Conservation (phyloP, 1,140 invertebrate species). For the Cydia pomonella region DNA sequence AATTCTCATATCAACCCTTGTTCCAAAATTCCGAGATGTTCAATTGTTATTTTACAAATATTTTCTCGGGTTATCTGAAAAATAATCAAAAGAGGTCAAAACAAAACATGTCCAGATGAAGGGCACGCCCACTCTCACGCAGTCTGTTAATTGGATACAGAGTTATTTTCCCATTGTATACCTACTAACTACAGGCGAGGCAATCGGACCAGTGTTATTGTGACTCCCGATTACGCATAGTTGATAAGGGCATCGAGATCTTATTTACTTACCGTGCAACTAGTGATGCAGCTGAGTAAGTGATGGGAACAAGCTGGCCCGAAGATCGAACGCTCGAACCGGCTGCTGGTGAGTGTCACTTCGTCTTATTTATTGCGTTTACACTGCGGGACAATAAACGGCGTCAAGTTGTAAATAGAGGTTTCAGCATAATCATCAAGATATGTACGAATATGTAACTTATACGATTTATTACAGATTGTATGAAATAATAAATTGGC, state of each 20-base stretch:
- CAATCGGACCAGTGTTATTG: background rate
- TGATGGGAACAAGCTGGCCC: background rate
- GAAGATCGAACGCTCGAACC: slow-evolving; percentile 25
- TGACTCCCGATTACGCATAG: background rate
- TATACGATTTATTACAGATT: too few relatives aligned
- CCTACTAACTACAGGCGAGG: background rate
- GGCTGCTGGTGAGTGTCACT: slow-evolving; percentile 21
- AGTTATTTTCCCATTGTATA: background rate
- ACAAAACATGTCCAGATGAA: slow-evolving; percentile 28
- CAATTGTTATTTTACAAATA: background rate
- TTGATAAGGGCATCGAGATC: background rate
- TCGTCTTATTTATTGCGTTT: slow-evolving; percentile 20
- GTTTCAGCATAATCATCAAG: background rate
- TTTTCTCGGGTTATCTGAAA: slow-evolving; percentile 20
- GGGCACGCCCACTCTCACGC: slow-evolving; percentile 23
- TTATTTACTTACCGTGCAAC: background rate
- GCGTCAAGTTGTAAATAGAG: background rate
- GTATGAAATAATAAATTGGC: too few relatives aligned
- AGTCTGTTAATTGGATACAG: slow-evolving; percentile 17
- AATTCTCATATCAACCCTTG: background rate
- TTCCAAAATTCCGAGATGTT: background rate
- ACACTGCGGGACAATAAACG: slow-evolving; percentile 24
- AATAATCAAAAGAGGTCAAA: slow-evolving; percentile 28
- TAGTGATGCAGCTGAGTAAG: background rate
- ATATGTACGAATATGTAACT: background rate